Base-by-base conservation (phyloP, 1,140 invertebrate species). In the Brachionus paranguensis region DNA sequence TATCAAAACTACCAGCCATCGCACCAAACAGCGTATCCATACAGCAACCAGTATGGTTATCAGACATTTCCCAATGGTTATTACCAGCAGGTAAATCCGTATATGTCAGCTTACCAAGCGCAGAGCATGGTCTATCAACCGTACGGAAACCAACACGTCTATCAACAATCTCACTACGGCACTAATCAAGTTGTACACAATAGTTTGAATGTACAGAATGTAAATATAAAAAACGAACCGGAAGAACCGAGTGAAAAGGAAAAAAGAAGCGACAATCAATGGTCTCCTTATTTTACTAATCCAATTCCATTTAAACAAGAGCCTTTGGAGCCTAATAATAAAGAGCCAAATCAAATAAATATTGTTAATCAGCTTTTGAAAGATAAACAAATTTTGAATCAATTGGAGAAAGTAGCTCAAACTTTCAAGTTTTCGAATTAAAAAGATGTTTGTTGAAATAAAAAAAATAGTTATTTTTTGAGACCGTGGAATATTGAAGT, bases 261-360 rank as follows among this genome's bases (percentile, higher is more conserved):
- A 24, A 29, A 53, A n/a, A 50, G 20, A 27, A 50, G 24, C 20
- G 37, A 70, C 0, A 68, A 81, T 64, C 50, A 68, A 41, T 68
- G 53, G 78, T 41, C 78, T 12, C 53, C 78, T 45, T 81, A 81
- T 47, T 81, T 81, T 20, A 81, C 78, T 1, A 81, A 81, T 68
- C 53, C 78, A 6, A 81, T 81, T 41, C 53, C 78, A 24, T 81
- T 81, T 47, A 81, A 81, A 47, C 78, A 81, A 68, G 78, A 81
- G 41, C 78, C 78, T 12, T 6, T 27, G 37, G 78, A 81, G 53
- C 29, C 53, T 29, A 50, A 17, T 27, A 29, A 76, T 14, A 50
- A 47, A 50, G 72, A 76, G 4, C 24, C 41, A 50, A 76, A 50
- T 47, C 10, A 43, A 29, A 20, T 76, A 3, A 50, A 76, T 50